phyloP scores from a whole-genome alignment of 2,888 invertebrate species.

The Parnassius orleans region DNA sequence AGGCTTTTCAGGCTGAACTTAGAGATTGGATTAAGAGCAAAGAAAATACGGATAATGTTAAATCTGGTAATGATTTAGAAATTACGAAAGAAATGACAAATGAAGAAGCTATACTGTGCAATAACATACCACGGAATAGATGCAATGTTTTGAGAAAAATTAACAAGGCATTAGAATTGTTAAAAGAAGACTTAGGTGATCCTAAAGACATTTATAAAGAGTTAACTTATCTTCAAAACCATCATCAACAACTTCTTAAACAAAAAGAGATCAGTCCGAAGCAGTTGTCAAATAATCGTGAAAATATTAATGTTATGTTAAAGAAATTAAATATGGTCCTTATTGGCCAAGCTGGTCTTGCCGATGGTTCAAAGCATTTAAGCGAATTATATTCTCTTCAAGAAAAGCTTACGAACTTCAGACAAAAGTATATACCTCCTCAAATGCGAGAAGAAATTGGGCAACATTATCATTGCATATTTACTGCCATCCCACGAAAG shows the following conservation, averaged over 20 bases:
- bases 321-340: slow-evolving; percentile 80
- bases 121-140: slow-evolving; percentile 60
- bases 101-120: slow-evolving; percentile 28
- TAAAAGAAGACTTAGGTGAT: slow-evolving; percentile 74
- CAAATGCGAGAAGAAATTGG: slow-evolving; percentile 73
- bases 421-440: slow-evolving; percentile 52
- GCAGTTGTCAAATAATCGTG: slow-evolving; percentile 52
- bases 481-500: slow-evolving; percentile 63
- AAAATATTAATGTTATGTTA: slow-evolving; percentile 66
- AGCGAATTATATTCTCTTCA: slow-evolving; percentile 60
- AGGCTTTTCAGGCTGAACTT: slow-evolving; percentile 73
- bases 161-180: slow-evolving; percentile 53
- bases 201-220: slow-evolving; percentile 68
- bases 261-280: slow-evolving; percentile 57
- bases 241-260: slow-evolving; percentile 62
- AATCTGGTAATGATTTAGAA: slow-evolving; percentile 34
- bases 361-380: slow-evolving; percentile 71
- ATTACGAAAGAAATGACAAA: slow-evolving; percentile 7
- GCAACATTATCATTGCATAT: slow-evolving; percentile 75
- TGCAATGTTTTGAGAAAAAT: slow-evolving; percentile 53
- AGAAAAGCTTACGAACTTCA: slow-evolving; percentile 51
- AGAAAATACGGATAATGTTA: slow-evolving; percentile 29
- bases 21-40: slow-evolving; percentile 56
- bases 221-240: slow-evolving; percentile 62
- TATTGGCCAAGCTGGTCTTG: slow-evolving; percentile 81